Conservation (phyloP, 2,888 invertebrate genomes). For the Microctonus aethiopoides region DNA sequence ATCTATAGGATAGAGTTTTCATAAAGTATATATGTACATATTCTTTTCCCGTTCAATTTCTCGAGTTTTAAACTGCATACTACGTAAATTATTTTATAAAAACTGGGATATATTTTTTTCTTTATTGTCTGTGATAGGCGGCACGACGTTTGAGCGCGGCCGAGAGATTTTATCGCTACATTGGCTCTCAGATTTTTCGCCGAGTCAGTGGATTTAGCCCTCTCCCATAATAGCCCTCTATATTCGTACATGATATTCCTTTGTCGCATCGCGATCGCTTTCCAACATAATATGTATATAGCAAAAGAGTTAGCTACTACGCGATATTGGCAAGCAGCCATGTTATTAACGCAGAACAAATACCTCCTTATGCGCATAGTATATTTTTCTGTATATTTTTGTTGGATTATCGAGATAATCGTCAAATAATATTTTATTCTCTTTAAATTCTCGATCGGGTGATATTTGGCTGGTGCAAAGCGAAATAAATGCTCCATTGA, state of each 20-base stretch:
- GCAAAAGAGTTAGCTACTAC: neutral
- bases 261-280: too few species aligned
- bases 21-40: too few species aligned
- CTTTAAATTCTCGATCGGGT: neutral
- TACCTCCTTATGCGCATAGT: neutral
- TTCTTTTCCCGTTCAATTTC: too few species aligned
- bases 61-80: too few species aligned
- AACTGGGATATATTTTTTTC: neutral
- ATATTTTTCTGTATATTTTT: slow-evolving; percentile 2
- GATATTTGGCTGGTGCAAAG: neutral
- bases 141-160: neutral
- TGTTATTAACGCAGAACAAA: slow-evolving; percentile 31
- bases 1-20: too few species aligned
- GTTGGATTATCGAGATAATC: slow-evolving; percentile 25
- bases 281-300: neutral
- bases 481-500: neutral
- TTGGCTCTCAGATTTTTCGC: slow-evolving; percentile 23
- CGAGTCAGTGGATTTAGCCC: slow-evolving; percentile 22
- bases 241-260: slow-evolving; percentile 2
- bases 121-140: slow-evolving; percentile 1
- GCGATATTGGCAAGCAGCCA: slow-evolving; percentile 28
- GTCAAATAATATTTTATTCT: slow-evolving; percentile 13
- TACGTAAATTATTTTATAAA: too few species aligned
- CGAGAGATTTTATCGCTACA: neutral
- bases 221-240: neutral